Evolutionary conservation across 2,888 invertebrate genomes (phyloP).

Genomic region (Furcula furcula): DNA sequence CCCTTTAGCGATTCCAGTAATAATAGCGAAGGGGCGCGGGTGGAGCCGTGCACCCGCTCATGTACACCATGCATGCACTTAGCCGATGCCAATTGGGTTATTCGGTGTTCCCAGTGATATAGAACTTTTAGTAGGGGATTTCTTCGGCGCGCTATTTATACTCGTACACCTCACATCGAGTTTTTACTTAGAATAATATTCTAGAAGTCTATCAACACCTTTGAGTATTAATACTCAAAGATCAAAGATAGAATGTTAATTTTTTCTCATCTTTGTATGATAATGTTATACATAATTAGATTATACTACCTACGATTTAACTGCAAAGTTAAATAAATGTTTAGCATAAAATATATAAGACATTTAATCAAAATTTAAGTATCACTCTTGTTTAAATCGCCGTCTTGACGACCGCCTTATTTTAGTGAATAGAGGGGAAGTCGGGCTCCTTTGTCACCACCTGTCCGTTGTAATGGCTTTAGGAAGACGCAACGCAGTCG

Average conservation of each 20-base stretch:
- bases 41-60: constrained; percentile 52
- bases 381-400: constrained; percentile 21
- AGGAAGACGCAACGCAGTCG: constrained; percentile 66
- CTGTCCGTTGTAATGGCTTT: constrained; percentile 72
- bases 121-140: constrained; percentile 3
- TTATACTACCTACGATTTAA: no score
- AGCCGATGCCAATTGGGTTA: constrained; percentile 42
- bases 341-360: no score
- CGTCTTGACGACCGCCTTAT: constrained; percentile 36
- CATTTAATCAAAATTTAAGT: no score
- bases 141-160: not conserved
- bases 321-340: no score
- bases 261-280: no score
- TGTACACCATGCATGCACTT: constrained; percentile 47
- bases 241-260: no score
- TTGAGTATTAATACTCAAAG: no score
- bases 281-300: no score
- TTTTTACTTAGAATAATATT: no score
- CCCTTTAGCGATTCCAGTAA: constrained; percentile 50
- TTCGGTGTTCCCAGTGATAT: constrained; percentile 24
- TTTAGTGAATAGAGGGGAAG: constrained; percentile 59
- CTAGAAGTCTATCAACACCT: no score
- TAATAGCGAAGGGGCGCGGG: constrained; percentile 59
- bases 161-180: no score
- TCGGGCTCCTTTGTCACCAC: constrained; percentile 73